Evolutionary conservation across 1,140 invertebrate species (phyloP), one percentile per base, ranked within the genome.

Genomic region (Drosophila parvula): DNA sequence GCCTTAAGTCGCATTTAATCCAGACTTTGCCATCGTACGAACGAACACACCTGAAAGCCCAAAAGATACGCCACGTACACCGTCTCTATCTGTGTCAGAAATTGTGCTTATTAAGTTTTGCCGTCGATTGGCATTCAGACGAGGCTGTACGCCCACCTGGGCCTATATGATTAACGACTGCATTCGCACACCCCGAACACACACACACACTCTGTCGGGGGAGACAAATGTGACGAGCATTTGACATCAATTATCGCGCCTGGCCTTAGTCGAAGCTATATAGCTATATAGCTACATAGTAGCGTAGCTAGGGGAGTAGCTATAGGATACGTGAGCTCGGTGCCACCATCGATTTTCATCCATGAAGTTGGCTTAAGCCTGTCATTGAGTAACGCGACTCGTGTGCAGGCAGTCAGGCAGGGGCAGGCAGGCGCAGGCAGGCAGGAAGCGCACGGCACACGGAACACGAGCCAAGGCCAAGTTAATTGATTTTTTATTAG

Each of bases 401-500:
- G 74, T 75, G 61, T 67, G 61, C 53, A 67, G 71, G 74, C 73
- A 57, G 60, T 32, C 40, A 65, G 41, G 36, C 32, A 47, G 44
- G 36, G 41, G 36, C 32, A 47, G 44, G 36, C 40, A 55, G 67
- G 63, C 56, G 63, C 56, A 60, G 67, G 68, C 63, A 71, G 18
- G 61, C 44, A 41, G n/a, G n/a, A n/a, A n/a, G n/a, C n/a, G 11
- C 61, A 63, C 38, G 30, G 53, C 43, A 36, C 38, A 40, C 38
- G 53, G 61, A 56, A 78, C 73, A 58, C 71, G 41, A 59, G 36
- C 67, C 69, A 73, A 58, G 68, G 77, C 62, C 83, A 79, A 85
- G 70, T 88, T 85, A 88, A 85, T 85, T 85, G 83, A 85, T 85
- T 85, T 85, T 85, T 85, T 85, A 85, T 88, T 85, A 88, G 75